phyloP scores from a whole-genome alignment of 2,113 vertebrate species.

The Chloebia gouldiae region DNA sequence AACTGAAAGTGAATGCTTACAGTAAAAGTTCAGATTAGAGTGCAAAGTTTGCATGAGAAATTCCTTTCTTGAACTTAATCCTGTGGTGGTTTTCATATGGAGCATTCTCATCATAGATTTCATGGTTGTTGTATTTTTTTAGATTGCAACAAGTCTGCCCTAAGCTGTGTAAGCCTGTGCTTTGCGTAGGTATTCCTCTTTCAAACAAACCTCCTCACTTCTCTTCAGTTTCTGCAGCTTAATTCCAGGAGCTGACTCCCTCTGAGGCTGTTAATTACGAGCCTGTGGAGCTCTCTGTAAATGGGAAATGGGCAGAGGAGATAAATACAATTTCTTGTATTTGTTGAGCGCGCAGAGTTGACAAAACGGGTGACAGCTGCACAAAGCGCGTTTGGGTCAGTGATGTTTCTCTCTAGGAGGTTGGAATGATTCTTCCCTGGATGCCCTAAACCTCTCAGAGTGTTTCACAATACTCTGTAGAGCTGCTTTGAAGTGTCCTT shows the following conservation, averaged over 20 bases:
- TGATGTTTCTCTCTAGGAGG: not conserved
- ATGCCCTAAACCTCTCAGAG: not conserved
- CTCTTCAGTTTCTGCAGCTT: not conserved
- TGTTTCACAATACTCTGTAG: not conserved
- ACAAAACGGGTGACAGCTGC: not conserved
- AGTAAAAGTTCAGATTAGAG: conserved; percentile 57
- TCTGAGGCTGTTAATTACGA: not conserved
- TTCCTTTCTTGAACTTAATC: conserved; percentile 62
- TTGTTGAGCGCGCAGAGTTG: not conserved
- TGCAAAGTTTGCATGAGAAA: conserved; percentile 64
- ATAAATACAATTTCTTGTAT: not conserved
- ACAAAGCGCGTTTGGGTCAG: not conserved
- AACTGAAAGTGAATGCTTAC: conserved; percentile 53
- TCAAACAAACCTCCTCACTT: not conserved
- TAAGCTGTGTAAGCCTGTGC: conserved; percentile 7
- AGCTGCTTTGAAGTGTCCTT: conserved; percentile 40
- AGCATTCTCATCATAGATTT: conserved; percentile 58
- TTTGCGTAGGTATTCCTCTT: not conserved
- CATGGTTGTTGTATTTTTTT: conserved; percentile 40
- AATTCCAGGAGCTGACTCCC: not conserved
- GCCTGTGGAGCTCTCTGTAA: not conserved
- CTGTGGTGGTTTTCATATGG: conserved; percentile 27
- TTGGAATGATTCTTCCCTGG: not conserved
- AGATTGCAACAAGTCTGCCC: conserved; percentile 9
- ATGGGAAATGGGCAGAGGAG: not conserved